A percentile compares a stretch with the other conserved stretches of the same genome.
phyloP scores from a whole-genome alignment of 2,113 vertebrate genomes.

The Trachemys scripta region DNA sequence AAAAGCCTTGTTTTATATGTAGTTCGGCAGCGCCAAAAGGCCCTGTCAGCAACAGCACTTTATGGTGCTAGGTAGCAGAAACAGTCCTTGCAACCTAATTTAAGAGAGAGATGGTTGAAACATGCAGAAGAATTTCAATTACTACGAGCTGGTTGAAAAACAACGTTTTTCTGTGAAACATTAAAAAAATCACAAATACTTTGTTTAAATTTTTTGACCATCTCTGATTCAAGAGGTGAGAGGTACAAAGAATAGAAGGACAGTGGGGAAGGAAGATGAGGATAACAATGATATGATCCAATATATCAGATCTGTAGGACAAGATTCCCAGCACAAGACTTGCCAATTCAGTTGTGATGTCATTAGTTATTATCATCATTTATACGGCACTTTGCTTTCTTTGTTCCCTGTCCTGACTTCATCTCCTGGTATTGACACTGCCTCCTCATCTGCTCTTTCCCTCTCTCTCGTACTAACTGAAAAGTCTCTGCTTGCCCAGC shows the following conservation, averaged over 20 bases:
- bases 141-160: not conserved
- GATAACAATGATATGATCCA: not conserved
- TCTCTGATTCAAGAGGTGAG: not conserved
- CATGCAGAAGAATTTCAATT: not conserved
- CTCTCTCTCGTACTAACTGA: not conserved
- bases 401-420: not conserved
- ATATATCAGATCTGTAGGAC: not conserved
- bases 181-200: no score
- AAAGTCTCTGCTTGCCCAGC: not conserved
- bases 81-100: not conserved
- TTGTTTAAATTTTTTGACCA: not conserved
- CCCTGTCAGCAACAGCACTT: not conserved
- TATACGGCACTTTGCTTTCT: not conserved
- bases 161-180: no score
- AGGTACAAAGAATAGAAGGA: not conserved
- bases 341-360: not conserved
- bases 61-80: not conserved
- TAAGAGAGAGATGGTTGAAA: not conserved
- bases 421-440: not conserved
- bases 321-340: not conserved
- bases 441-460: no score
- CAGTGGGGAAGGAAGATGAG: not conserved
- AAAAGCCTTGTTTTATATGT: not conserved
- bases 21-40: not conserved
- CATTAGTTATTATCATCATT: not conserved